A percentile compares a stretch with the other conserved stretches of the same genome.
Conservation (phyloP, 2,888 invertebrate genomes). For the Drosophila dives region DNA sequence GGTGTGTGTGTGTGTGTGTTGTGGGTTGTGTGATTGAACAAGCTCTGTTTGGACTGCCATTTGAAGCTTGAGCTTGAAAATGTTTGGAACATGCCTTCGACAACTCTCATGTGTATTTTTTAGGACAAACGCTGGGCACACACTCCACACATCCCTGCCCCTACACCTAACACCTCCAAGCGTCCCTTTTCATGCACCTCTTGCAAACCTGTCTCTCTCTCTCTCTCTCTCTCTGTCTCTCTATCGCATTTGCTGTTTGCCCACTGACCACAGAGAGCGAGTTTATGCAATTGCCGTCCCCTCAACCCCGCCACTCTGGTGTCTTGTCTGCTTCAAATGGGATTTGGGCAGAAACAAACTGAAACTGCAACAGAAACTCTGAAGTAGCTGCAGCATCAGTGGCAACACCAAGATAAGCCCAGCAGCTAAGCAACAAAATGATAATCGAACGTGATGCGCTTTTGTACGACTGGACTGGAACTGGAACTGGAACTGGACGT, state of each 20-base stretch:
- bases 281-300: not conserved
- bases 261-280: constrained; percentile 50
- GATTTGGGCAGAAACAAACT: constrained; percentile 54
- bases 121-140: constrained; percentile 67
- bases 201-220: too few species aligned
- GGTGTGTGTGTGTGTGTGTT: not conserved
- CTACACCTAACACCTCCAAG: not conserved
- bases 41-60: constrained; percentile 65
- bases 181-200: too few species aligned
- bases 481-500: not conserved
- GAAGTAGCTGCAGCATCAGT: constrained; percentile 5
- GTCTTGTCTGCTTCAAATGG: constrained; percentile 61
- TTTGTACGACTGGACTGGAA: constrained; percentile 24
- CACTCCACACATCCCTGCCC: not conserved
- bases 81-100: constrained; percentile 79
- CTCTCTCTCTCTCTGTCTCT: too few species aligned
- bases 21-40: constrained; percentile 22
- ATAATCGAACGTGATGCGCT: constrained; percentile 62
- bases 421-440: constrained; percentile 65
- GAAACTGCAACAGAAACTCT: constrained; percentile 26
- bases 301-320: not conserved
- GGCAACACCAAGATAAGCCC: constrained; percentile 39
- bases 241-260: constrained; percentile 40
- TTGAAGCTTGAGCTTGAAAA: constrained; percentile 76
- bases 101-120: constrained; percentile 76